Base-by-base conservation (phyloP, 2,888 invertebrate species). In the Acanthosepion lycidas region DNA sequence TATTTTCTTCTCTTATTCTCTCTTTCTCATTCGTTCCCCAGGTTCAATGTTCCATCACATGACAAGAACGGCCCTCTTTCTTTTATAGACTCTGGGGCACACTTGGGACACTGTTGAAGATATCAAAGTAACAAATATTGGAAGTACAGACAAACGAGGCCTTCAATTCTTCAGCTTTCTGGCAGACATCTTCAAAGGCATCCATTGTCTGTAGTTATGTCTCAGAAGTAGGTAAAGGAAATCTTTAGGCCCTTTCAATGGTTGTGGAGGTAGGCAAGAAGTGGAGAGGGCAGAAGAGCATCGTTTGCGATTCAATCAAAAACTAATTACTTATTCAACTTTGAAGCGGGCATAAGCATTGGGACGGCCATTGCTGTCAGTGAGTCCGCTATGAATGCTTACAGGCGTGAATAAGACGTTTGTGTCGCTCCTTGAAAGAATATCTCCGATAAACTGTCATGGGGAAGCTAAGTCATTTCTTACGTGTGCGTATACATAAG, bases 301-400 rank as follows among this genome's bases (percentile, higher is more conserved):
- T 20, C 78, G 78, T 78, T 78, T 78, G 78, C 78, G 78, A 78
- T 78, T 78, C 78, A 78, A 78, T 78, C 78, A 78, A 78, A 78
- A 78, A 33, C 78, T 78, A 78, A 78, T 78, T 78, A 78, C n/a
- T 78, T 33, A 78, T 78, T 78, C 78, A n/a, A 78, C 78, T 78
- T 78, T 78, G 78, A 78, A 78, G 78, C 78, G 12, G 78, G 78
- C 78, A 78, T 33, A 78, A n/a, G n/a, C 78, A 78, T 33, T n/a
- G n/a, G 78, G 78, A 12, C 78, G n/a, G 78, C n/a, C n/a, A n/a
- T 78, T 78, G 78, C 78, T 78, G n/a, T 78, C n/a, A 78, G 78
- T 9, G 78, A 78, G 78, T 78, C 15, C 78, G 78, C n/a, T 78
- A 18, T 78, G 78, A 78, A 78, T 33, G 78, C 78, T 78, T 18